Base-by-base conservation (phyloP, 1,140 invertebrate species). In the Ladona fulva region DNA sequence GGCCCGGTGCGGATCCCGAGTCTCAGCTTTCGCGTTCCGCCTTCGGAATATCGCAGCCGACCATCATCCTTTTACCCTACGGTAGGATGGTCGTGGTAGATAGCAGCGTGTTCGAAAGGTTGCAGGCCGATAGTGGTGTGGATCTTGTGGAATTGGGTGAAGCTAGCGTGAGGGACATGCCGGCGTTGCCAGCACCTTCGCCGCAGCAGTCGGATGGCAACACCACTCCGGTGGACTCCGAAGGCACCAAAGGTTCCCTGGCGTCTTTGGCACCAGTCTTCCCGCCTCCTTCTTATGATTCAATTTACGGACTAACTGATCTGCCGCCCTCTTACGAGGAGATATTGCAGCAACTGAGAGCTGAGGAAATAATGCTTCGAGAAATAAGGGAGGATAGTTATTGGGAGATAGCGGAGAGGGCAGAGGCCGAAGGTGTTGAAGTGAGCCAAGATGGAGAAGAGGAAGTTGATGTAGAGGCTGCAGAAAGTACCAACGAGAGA, bases 61-160 rank as follows among this genome's bases (percentile, higher is more conserved):
- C 87, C 76, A 87, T 89, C 77, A 88, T 89, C 75, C 83, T 89
- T 6, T 80, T 89, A n/a, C 88, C 88, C 0, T 87, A 88, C 78
- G 88, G 88, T 0, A 83, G 88, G 77, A 89, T 89, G 87, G 82
- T 89, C n/a, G 87, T 89, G 14, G 87, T 89, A 5, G 88, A 89
- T 77, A 83, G 87, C 42, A 84, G 83, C 0, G 86, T 88, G 75
- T 87, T 89, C 76, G 84, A 84, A 0, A 87, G 88, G 77, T 83
- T 88, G 14, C 87, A 88, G 80, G 84, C 85, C 0, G 83, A 85
- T 77, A 81, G 82, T 80, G 87, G 87, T 24, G 81, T 88, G 44
- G 87, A 88, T 79, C 82, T 88, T 16, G 85, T 88, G 77, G 87
- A 88, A 81, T 81, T 88, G 10, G 86, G 87, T 0, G 87, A 87